A percentile compares a stretch with the other conserved stretches of the same genome.
phyloP scores from a whole-genome alignment of 1,140 invertebrate species.

The Octopus bimaculoides region DNA sequence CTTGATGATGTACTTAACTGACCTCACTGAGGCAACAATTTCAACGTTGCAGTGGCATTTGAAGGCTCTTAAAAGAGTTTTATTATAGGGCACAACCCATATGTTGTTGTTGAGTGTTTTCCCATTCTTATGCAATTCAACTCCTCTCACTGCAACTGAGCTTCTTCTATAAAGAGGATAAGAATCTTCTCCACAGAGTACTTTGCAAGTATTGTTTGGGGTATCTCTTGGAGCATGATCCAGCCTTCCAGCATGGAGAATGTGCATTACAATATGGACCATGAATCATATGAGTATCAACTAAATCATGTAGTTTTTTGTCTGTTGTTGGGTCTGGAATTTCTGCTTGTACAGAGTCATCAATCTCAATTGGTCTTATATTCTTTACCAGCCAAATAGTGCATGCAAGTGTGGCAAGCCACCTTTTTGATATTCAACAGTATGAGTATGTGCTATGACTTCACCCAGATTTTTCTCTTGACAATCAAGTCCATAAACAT shows the following conservation, averaged over 20 bases:
- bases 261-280: not conserved
- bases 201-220: no score
- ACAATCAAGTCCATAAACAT: not conserved
- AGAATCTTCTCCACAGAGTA: no score
- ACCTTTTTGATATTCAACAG: not conserved
- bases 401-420: not conserved
- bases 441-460: not conserved
- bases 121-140: no score
- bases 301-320: not conserved
- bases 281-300: not conserved
- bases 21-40: no score
- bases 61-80: no score
- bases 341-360: not conserved
- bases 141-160: no score
- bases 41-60: no score
- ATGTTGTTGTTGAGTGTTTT: no score
- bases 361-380: not conserved
- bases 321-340: not conserved
- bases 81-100: no score
- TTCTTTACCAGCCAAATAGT: not conserved
- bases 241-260: conserved; percentile 3
- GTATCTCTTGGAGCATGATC: no score
- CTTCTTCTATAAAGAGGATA: no score
- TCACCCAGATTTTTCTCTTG: not conserved
- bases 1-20: no score